Evolutionary conservation across 2,888 invertebrate genomes (phyloP).

Genomic region (Diadegma fenestrale): DNA sequence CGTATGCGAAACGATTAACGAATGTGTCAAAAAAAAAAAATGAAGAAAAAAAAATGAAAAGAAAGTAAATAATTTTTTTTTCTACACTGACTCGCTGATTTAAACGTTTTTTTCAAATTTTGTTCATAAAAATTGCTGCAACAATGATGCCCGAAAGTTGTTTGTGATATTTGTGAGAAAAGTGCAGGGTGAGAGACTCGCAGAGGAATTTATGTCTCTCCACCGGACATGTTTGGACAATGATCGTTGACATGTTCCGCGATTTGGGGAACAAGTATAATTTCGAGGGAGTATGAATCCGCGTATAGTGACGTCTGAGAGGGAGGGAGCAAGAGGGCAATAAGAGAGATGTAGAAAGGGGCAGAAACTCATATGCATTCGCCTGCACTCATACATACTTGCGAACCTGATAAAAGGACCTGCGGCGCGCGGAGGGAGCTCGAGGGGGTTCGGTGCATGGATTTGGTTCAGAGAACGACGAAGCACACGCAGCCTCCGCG

Average conservation of each 20-base stretch:
- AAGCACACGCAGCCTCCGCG: slow-evolving; percentile 71
- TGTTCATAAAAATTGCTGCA: not conserved
- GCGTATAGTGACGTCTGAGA: slow-evolving; percentile 55
- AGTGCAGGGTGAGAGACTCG: slow-evolving; percentile 11
- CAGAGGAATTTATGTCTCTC: slow-evolving; percentile 12
- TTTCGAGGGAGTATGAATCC: slow-evolving; percentile 35
- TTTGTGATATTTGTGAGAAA: not conserved
- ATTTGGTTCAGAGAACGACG: slow-evolving; percentile 52
- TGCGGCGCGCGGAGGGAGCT: slow-evolving; percentile 24
- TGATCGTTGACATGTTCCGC: slow-evolving; percentile 46
- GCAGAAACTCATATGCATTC: slow-evolving; percentile 59
- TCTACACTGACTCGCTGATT: not conserved
- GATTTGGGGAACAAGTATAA: slow-evolving; percentile 48
- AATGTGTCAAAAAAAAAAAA: too few relatives aligned
- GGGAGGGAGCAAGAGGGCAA: slow-evolving; percentile 19
- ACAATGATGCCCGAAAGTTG: not conserved
- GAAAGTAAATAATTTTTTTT: not conserved
- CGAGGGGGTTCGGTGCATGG: slow-evolving; percentile 46
- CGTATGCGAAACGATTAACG: not conserved
- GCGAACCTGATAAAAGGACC: slow-evolving; percentile 57
- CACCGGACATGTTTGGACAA: slow-evolving; percentile 32
- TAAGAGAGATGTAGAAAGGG: slow-evolving; percentile 43
- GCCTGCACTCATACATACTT: slow-evolving; percentile 55
- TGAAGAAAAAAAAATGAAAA: not conserved
- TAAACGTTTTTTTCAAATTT: not conserved